Conservation (phyloP, 2,797 vertebrate species). For the Thripadectes ignobilis region DNA sequence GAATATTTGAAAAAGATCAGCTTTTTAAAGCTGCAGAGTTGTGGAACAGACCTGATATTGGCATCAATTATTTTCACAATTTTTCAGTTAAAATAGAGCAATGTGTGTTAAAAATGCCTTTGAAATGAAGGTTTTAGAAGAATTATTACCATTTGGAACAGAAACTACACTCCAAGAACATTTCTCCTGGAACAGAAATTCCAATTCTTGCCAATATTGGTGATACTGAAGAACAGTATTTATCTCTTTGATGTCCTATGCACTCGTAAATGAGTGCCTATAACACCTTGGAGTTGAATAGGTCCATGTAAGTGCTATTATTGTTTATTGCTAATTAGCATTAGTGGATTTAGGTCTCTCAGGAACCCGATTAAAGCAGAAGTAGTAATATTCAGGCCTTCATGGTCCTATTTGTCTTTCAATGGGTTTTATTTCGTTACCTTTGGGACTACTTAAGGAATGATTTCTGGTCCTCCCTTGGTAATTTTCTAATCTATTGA, state of each 20-base stretch:
- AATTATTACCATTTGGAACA: neutral
- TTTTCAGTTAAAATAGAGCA: neutral
- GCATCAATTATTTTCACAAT: neutral
- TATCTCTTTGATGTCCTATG: neutral
- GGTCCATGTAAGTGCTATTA: slow-evolving; percentile 14
- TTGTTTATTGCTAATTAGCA: slow-evolving; percentile 45
- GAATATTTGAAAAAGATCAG: neutral
- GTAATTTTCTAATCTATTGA: slow-evolving; percentile 31
- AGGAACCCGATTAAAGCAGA: neutral
- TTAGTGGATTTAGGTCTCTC: slow-evolving; percentile 18
- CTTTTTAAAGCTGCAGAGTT: neutral
- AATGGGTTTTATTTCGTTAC: slow-evolving; percentile 38
- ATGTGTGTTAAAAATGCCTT: neutral
- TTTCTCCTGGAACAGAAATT: neutral
- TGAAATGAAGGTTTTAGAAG: neutral
- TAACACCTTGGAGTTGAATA: neutral
- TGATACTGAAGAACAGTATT: neutral
- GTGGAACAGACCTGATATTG: neutral
- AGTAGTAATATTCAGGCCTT: slow-evolving; percentile 18
- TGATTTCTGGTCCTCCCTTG: slow-evolving; percentile 17
- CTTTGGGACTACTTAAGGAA: slow-evolving; percentile 13
- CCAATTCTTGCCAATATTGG: neutral
- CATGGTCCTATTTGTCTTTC: slow-evolving; percentile 34
- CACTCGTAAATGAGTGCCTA: neutral
- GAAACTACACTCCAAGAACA: neutral